These are phyloP conservation scores for Parambassis ranga DNA, from an alignment of 2,797 vertebrate species.

Conservation along the genomic window DNA sequence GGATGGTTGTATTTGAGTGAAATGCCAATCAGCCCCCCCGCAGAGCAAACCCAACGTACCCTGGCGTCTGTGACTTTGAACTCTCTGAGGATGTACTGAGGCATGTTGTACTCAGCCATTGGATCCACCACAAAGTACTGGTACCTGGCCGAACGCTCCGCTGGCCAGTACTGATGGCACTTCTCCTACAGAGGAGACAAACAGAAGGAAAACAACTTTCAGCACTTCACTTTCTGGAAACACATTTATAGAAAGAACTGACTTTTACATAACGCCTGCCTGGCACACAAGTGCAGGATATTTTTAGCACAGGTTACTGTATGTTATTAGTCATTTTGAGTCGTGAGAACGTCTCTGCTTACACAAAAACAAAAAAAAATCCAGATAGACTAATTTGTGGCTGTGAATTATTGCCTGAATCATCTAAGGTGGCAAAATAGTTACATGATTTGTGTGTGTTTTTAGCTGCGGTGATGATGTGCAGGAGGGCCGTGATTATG, in stretches of 20 bases:
- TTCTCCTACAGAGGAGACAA: slow-evolving; percentile 88
- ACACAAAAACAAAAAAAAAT: slow-evolving; percentile 20
- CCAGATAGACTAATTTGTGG: slow-evolving; percentile 19
- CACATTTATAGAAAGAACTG: neutral
- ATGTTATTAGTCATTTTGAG: slow-evolving; percentile 39
- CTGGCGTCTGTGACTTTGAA: slow-evolving; percentile 99
- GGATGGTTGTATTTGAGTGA: slow-evolving; percentile 29
- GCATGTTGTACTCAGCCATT: slow-evolving; percentile 99
- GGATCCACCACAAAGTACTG: slow-evolving; percentile 99
- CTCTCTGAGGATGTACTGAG: slow-evolving; percentile 96
- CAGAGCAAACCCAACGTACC: slow-evolving; percentile 70
- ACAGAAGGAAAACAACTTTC: neutral
- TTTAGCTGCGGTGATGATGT: slow-evolving; percentile 34
- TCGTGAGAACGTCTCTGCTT: slow-evolving; percentile 12
- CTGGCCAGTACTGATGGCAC: slow-evolving; percentile 98
- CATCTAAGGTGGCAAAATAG: slow-evolving; percentile 46
- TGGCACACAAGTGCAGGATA: neutral
- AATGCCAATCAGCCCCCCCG: slow-evolving; percentile 19
- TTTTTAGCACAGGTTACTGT: neutral
- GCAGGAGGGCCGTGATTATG: slow-evolving; percentile 23
- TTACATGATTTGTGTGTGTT: slow-evolving; percentile 50
- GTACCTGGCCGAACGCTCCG: slow-evolving; percentile 94
- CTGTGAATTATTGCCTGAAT: slow-evolving; percentile 42
- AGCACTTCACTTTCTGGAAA: neutral
- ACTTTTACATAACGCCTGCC: slow-evolving; percentile 1